Conservation (phyloP, 2,113 vertebrate species). For the Microtus montanus region DNA sequence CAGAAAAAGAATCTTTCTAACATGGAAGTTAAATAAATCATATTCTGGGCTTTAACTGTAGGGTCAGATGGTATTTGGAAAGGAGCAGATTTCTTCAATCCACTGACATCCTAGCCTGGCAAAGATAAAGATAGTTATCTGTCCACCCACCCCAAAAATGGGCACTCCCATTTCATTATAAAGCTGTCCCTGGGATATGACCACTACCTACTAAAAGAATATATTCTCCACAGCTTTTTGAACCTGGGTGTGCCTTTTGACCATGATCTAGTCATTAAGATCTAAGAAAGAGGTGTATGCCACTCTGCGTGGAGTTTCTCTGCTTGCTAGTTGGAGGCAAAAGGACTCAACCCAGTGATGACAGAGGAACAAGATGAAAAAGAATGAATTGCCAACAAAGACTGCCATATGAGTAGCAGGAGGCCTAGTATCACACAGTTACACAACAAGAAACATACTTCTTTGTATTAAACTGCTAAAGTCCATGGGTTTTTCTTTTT, state of each 20-base stretch:
- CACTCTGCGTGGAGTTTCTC: neutral
- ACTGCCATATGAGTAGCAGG: neutral
- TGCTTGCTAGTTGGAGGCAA: neutral
- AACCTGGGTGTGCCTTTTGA: neutral
- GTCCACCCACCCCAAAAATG: neutral
- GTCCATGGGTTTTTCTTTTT: neutral
- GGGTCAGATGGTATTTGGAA: neutral
- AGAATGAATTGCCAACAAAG: neutral
- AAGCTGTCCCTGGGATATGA: neutral
- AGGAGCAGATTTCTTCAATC: neutral
- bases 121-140: neutral
- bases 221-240: neutral
- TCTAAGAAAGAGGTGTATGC: neutral
- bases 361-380: neutral
- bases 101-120: neutral
- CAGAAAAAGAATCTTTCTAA: neutral
- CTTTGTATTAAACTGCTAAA: neutral
- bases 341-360: neutral
- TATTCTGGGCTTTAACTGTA: neutral
- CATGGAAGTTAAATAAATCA: neutral
- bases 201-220: too few species aligned
- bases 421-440: neutral
- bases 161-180: neutral
- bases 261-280: neutral
- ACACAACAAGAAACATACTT: neutral